Conservation (phyloP, 2,113 vertebrate species). For the Syrrhaptes paradoxus region DNA sequence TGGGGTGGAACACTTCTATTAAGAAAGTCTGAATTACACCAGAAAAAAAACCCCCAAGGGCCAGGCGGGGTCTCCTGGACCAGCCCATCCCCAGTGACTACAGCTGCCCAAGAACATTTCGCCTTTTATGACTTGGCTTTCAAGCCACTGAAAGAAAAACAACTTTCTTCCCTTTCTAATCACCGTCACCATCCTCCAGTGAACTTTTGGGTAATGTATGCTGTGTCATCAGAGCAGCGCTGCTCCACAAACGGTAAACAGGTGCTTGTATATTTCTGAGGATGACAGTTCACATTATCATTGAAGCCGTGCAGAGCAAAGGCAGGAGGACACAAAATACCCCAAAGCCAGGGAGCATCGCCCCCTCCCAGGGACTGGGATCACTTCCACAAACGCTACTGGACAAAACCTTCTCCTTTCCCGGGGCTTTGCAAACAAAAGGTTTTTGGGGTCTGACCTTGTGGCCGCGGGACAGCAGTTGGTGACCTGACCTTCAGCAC, state of each 20-base stretch:
- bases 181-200: not conserved
- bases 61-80: not conserved
- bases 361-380: not conserved
- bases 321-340: not conserved
- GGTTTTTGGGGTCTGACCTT: not conserved
- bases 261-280: not conserved
- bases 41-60: not conserved
- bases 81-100: fast-evolving
- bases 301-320: not conserved
- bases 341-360: fast-evolving
- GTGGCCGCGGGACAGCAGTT: not conserved
- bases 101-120: not conserved
- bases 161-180: not conserved
- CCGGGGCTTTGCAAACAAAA: not conserved
- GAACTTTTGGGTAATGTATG: conserved; percentile 32
- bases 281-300: not conserved
- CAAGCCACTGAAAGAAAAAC: not conserved
- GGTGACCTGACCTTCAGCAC: not conserved
- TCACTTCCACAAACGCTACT: not conserved
- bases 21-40: not conserved
- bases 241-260: not conserved
- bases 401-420: not conserved
- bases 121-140: not conserved
- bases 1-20: not conserved
- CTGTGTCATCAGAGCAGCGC: not conserved